Percentiles rank a stretch among this genome's conserved stretches.
phyloP scores from a whole-genome alignment of 2,888 invertebrate genomes.

The Bombyx huttoni region DNA sequence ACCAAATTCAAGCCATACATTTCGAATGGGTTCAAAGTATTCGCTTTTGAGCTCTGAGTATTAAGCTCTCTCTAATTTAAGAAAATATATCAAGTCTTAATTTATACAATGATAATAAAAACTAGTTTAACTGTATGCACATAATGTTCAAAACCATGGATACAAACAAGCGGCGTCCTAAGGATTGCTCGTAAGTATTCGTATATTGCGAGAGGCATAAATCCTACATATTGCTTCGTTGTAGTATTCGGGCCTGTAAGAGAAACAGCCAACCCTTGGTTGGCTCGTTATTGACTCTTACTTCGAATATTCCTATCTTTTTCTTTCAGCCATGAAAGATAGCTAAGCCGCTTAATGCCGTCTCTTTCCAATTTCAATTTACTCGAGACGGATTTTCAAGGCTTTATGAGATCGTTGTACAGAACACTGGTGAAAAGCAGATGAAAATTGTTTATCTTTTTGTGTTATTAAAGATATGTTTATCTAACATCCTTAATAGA shows the following conservation, averaged over 20 bases:
- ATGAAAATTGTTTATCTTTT: not conserved
- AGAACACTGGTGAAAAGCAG: not conserved
- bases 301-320: slow-evolving; percentile 41
- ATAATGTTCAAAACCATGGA: slow-evolving; percentile 32
- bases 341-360: slow-evolving; percentile 19
- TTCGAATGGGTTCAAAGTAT: too few relatives aligned
- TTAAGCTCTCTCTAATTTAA: too few relatives aligned
- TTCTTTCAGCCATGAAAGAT: slow-evolving; percentile 22
- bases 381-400: slow-evolving; percentile 70
- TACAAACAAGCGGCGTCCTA: slow-evolving; percentile 49
- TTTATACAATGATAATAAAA: too few relatives aligned
- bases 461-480: not conserved
- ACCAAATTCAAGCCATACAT: too few relatives aligned
- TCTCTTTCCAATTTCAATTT: slow-evolving; percentile 71
- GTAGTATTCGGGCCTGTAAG: slow-evolving; percentile 52
- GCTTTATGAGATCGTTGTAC: slow-evolving; percentile 50
- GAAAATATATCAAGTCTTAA: too few relatives aligned
- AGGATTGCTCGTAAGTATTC: slow-evolving; percentile 44
- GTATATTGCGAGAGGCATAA: slow-evolving; percentile 51
- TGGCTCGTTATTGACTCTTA: slow-evolving; percentile 73
- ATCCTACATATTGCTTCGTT: slow-evolving; percentile 65
- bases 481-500: not conserved
- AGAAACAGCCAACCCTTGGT: slow-evolving; percentile 72
- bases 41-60: too few relatives aligned
- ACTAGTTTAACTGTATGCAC: slow-evolving; percentile 6